phyloP scores from a whole-genome alignment of 2,888 invertebrate genomes.

The Sphaerophoria rueppellii region DNA sequence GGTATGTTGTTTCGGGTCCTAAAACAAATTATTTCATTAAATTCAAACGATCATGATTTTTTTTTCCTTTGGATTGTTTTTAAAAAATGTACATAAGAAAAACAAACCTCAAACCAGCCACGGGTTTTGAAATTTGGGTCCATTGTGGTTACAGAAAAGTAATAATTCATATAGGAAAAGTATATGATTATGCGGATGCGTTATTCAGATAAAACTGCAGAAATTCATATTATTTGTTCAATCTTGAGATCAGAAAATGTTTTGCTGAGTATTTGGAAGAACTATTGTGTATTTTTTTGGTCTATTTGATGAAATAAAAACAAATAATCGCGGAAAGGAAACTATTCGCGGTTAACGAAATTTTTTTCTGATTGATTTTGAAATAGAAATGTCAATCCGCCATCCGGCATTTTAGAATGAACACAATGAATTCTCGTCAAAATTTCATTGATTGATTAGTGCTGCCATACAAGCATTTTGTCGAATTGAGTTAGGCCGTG shows the following conservation, averaged over 20 bases:
- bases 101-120: constrained; percentile 81
- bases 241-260: background rate
- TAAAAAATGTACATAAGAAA: constrained; percentile 30
- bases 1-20: constrained; percentile 79
- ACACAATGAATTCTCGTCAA: background rate
- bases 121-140: constrained; percentile 78
- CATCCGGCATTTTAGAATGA: constrained; percentile 56
- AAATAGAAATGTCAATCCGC: constrained; percentile 43
- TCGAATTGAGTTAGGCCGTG: no score
- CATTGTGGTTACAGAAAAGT: constrained; percentile 59
- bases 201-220: background rate
- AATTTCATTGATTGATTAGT: background rate
- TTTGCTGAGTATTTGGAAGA: background rate
- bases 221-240: background rate
- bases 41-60: background rate
- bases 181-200: background rate
- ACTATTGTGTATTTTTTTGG: constrained; percentile 2
- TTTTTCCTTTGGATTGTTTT: background rate
- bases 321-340: constrained; percentile 1
- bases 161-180: constrained; percentile 16
- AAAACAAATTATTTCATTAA: background rate
- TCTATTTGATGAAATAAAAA: constrained; percentile 12
- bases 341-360: background rate
- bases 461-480: background rate
- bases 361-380: background rate